phyloP scores from a whole-genome alignment of 2,797 vertebrate genomes.

The Streptopelia turtur region DNA sequence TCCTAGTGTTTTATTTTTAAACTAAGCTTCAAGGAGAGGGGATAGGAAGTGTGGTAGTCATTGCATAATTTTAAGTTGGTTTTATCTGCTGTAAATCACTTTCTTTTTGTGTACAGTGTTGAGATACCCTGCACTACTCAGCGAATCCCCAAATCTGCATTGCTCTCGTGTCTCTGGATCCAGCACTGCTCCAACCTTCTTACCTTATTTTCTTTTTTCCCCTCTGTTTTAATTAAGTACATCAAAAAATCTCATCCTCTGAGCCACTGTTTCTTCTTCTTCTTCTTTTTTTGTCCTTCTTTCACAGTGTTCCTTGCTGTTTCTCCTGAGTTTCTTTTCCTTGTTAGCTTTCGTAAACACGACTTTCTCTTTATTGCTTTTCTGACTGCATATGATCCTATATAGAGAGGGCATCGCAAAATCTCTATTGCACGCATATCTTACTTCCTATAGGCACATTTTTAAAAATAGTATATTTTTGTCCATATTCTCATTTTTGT shows the following conservation, averaged over 20 bases:
- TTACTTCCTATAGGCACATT: not conserved
- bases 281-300: not conserved
- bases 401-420: not conserved
- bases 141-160: rapidly evolving
- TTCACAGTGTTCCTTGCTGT: not conserved
- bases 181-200: not conserved
- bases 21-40: not conserved
- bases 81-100: not conserved
- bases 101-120: not conserved
- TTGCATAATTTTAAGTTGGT: not conserved
- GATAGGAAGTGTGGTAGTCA: not conserved
- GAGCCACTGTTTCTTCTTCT: not conserved
- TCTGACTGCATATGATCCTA: not conserved
- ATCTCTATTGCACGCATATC: not conserved
- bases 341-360: not conserved
- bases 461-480: not conserved
- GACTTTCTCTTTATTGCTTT: not conserved
- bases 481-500: not conserved
- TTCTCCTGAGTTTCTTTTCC: not conserved
- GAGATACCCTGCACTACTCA: not conserved
- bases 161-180: not conserved
- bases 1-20: not conserved
- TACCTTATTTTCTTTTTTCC: not conserved
- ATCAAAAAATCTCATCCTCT: not conserved
- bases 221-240: not conserved